Percentiles rank a stretch among this genome's conserved stretches.
phyloP scores from a whole-genome alignment of 1,140 invertebrate genomes.

The Trigoniulus corallinus region DNA sequence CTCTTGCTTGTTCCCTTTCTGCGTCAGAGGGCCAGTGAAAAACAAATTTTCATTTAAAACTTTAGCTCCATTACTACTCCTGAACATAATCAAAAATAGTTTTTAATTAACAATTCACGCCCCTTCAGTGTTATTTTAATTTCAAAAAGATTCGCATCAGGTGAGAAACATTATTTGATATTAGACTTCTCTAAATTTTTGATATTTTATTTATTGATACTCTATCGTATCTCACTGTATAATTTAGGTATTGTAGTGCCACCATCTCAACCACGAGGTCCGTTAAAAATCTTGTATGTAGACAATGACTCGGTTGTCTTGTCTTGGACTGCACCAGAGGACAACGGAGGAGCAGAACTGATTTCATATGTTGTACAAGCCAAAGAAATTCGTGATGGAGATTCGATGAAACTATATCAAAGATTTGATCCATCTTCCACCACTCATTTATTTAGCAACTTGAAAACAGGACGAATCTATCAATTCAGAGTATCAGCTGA shows the following conservation, averaged over 20 bases:
- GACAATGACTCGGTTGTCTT: slow-evolving; percentile 13
- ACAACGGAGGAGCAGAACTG: slow-evolving; percentile 21
- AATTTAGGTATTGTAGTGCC: slow-evolving; percentile 11
- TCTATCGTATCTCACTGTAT: too few relatives aligned
- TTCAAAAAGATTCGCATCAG: too few relatives aligned
- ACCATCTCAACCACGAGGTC: slow-evolving; percentile 14
- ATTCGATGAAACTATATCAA: slow-evolving; percentile 9
- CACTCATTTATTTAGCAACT: slow-evolving; percentile 22
- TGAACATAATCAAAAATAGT: too few relatives aligned
- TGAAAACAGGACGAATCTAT: slow-evolving; percentile 34
- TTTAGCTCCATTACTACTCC: too few relatives aligned
- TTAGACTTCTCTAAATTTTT: too few relatives aligned
- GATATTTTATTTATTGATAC: too few relatives aligned
- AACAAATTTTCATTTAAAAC: too few relatives aligned
- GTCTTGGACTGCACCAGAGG: slow-evolving; percentile 18
- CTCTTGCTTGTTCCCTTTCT: too few relatives aligned
- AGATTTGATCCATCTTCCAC: slow-evolving; percentile 11
- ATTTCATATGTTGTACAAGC: slow-evolving; percentile 14
- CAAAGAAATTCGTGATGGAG: slow-evolving; percentile 8
- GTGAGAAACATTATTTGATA: too few relatives aligned
- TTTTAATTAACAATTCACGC: too few relatives aligned
- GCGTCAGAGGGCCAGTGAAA: too few relatives aligned
- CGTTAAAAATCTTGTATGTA: slow-evolving; percentile 10
- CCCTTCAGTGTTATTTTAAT: too few relatives aligned
- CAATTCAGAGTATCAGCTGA: slow-evolving; percentile 40